Conservation (phyloP, 2,113 vertebrate genomes). For the Spea multiplicata region DNA sequence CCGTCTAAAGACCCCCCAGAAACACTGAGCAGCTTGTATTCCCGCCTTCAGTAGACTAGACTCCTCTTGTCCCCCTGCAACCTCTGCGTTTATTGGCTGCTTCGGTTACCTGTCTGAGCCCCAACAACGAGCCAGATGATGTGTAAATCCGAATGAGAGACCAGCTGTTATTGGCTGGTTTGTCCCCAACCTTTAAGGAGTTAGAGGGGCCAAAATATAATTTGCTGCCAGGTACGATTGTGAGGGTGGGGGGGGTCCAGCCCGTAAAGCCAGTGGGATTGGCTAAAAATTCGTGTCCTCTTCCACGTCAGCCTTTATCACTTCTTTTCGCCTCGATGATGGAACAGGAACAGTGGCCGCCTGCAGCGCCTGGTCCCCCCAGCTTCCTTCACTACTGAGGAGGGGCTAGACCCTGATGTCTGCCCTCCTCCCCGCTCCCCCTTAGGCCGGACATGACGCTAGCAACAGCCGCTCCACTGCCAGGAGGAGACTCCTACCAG, state of each 20-base stretch:
- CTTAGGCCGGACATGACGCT: conserved; percentile 27
- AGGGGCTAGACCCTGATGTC: conserved; percentile 9
- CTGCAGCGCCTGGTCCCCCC: conserved; percentile 27
- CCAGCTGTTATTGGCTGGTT: conserved; percentile 18
- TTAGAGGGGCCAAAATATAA: conserved; percentile 10
- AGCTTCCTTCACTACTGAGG: conserved; percentile 38
- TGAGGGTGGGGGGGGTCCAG: conserved; percentile 1
- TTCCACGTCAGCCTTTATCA: conserved; percentile 16
- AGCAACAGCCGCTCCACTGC: conserved; percentile 16
- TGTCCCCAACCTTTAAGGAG: conserved; percentile 24
- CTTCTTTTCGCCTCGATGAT: not conserved
- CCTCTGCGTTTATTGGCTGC: conserved; percentile 8
- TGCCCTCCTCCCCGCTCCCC: conserved; percentile 19
- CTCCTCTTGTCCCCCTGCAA: not conserved
- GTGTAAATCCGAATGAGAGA: not conserved
- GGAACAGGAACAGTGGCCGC: conserved; percentile 15
- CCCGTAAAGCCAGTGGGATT: not conserved
- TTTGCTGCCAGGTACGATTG: conserved; percentile 12
- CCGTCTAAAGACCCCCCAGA: not conserved
- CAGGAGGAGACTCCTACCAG: conserved; percentile 17
- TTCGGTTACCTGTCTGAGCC: conserved; percentile 11
- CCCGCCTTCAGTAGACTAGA: not conserved
- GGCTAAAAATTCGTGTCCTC: not conserved
- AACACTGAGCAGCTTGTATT: not conserved
- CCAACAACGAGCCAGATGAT: not conserved